A percentile compares a stretch with the other conserved stretches of the same genome.
Evolutionary conservation across 1,140 invertebrate species (phyloP).

Genomic region (Solenopsis invicta): DNA sequence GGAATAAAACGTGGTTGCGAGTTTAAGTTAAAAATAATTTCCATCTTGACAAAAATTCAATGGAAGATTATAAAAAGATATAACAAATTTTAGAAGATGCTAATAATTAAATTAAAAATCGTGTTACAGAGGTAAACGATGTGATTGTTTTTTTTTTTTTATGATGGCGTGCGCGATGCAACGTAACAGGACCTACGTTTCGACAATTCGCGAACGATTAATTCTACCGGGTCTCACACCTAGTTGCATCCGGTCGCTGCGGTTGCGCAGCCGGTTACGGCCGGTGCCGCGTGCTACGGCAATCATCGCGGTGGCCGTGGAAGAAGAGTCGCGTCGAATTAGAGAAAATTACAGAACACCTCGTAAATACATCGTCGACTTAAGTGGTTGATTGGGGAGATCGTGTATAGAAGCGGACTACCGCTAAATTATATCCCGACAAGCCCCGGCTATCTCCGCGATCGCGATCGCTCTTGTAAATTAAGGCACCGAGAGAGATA

Average conservation of each 20-base stretch:
- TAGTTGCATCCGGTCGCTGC: slow-evolving; percentile 16
- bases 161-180: too few species aligned
- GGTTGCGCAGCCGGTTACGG: slow-evolving; percentile 24
- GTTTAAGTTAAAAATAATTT: background rate
- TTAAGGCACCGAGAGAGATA: slow-evolving; percentile 78
- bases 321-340: slow-evolving; percentile 81
- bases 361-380: slow-evolving; percentile 82
- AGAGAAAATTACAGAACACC: slow-evolving; percentile 86
- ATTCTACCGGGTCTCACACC: slow-evolving; percentile 20
- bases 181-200: background rate
- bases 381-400: slow-evolving; percentile 81
- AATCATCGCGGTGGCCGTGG: slow-evolving; percentile 60
- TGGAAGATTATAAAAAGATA: too few species aligned
- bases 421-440: slow-evolving; percentile 86
- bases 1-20: background rate
- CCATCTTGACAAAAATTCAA: background rate
- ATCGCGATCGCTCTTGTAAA: slow-evolving; percentile 83
- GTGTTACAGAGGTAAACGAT: background rate
- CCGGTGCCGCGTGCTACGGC: slow-evolving; percentile 56
- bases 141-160: background rate
- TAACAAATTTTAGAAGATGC: background rate
- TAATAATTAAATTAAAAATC: background rate
- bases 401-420: slow-evolving; percentile 82
- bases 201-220: background rate
- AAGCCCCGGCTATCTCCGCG: slow-evolving; percentile 79